Percentiles rank a stretch among this genome's conserved stretches.
Conservation (phyloP, 2,797 vertebrate genomes). For the Bovichtus diacanthus region DNA sequence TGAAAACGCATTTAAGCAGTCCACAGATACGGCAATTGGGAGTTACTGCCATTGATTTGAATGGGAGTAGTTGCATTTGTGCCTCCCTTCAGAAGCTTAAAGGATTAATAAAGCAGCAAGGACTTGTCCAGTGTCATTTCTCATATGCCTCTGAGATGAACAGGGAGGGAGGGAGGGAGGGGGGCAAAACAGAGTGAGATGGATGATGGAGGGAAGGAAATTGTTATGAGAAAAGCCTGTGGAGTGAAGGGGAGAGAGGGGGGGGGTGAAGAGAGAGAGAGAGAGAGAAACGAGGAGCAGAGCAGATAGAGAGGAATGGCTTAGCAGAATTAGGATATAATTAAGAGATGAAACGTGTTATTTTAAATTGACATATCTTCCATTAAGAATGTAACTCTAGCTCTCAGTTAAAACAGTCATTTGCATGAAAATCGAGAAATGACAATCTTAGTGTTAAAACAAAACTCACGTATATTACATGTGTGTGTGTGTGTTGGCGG, state of each 20-base stretch:
- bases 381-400: constrained; percentile 41
- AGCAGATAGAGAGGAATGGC: constrained; percentile 23
- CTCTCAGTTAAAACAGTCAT: constrained; percentile 32
- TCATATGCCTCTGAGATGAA: constrained; percentile 72
- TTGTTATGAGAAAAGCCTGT: constrained; percentile 57
- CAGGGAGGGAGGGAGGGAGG: constrained; percentile 39
- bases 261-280: neutral
- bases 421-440: constrained; percentile 38
- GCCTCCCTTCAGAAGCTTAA: constrained; percentile 74
- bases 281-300: neutral
- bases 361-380: constrained; percentile 47
- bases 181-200: constrained; percentile 57
- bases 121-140: constrained; percentile 76
- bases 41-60: constrained; percentile 73
- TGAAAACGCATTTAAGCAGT: constrained; percentile 57
- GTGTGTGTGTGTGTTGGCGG: neutral
- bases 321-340: constrained; percentile 63
- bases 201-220: constrained; percentile 59
- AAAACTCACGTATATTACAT: neutral
- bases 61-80: constrained; percentile 67
- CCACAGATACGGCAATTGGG: constrained; percentile 66
- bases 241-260: constrained; percentile 18
- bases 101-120: constrained; percentile 79
- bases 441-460: constrained; percentile 8
- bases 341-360: constrained; percentile 63